Percentiles rank a stretch among this genome's conserved stretches.
phyloP scores from a whole-genome alignment of 2,797 vertebrate species.

The Pseudochromis fuscus region DNA sequence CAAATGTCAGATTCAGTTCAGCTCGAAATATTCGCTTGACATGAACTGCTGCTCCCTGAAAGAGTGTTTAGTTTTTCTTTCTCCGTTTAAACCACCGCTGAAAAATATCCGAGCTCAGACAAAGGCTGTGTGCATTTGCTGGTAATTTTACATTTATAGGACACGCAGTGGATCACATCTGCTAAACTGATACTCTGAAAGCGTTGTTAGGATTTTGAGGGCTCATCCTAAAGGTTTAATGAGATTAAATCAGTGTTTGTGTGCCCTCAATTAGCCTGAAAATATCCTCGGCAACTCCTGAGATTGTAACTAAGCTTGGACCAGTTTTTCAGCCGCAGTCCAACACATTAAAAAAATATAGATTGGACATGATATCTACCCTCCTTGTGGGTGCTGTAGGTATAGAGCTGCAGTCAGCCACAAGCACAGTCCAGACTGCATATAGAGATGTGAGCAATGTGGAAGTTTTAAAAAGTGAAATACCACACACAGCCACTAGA shows the following conservation, averaged over 20 bases:
- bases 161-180: neutral
- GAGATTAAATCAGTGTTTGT: neutral
- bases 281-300: neutral
- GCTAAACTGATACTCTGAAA: neutral
- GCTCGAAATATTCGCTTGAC: conserved; percentile 3
- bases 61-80: conserved; percentile 5
- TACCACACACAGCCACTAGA: no score
- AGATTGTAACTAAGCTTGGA: neutral
- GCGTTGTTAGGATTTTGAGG: neutral
- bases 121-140: neutral
- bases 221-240: neutral
- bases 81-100: neutral
- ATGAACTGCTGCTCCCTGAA: neutral
- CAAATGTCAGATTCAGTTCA: conserved; percentile 47
- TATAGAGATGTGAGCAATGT: no score
- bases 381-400: no score
- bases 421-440: no score
- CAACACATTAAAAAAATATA: no score
- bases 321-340: neutral
- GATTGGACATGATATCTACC: no score
- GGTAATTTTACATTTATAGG: neutral
- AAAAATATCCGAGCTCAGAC: neutral
- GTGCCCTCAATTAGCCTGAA: neutral
- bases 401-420: no score
- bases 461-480: no score